These are phyloP conservation scores for Sinocyclocheilus maitianheensis DNA, from an alignment of 2,113 vertebrate species.

Conservation along the genomic window DNA sequence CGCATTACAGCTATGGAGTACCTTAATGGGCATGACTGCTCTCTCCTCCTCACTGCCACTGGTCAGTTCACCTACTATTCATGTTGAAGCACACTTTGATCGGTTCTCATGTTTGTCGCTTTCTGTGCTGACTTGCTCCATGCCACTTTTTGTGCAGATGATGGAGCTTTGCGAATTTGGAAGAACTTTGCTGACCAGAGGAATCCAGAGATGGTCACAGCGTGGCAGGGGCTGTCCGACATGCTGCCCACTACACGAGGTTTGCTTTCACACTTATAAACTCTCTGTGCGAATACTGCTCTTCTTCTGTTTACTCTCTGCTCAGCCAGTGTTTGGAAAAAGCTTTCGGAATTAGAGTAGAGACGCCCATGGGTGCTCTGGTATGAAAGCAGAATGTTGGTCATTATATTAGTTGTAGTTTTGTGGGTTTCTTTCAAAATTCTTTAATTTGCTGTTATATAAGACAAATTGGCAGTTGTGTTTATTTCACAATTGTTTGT, in stretches of 20 bases:
- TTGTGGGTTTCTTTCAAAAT: not conserved
- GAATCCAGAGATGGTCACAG: conserved; percentile 98
- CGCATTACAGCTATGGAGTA: conserved; percentile 98
- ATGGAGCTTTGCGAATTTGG: conserved; percentile 94
- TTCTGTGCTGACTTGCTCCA: not conserved
- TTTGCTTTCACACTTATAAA: conserved; percentile 57
- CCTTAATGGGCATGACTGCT: conserved; percentile 90
- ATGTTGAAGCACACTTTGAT: not conserved
- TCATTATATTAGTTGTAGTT: not conserved
- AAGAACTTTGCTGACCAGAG: conserved; percentile 98
- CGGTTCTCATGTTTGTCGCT: not conserved
- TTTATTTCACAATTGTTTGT: not conserved
- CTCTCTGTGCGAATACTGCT: not conserved
- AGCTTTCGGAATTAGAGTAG: conserved; percentile 31
- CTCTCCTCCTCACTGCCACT: conserved; percentile 85
- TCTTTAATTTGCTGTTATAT: not conserved
- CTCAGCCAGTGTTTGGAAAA: conserved; percentile 53
- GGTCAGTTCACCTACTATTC: conserved; percentile 66
- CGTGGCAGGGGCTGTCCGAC: conserved; percentile 98
- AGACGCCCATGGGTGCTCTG: conserved; percentile 40
- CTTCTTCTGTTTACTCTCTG: conserved; percentile 45
- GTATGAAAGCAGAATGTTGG: conserved; percentile 31
- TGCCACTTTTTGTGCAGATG: conserved; percentile 74
- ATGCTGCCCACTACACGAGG: conserved; percentile 97
- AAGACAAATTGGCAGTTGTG: not conserved